phyloP scores from a whole-genome alignment of 23 tunicate genomes.

The Corella eumyota region DNA sequence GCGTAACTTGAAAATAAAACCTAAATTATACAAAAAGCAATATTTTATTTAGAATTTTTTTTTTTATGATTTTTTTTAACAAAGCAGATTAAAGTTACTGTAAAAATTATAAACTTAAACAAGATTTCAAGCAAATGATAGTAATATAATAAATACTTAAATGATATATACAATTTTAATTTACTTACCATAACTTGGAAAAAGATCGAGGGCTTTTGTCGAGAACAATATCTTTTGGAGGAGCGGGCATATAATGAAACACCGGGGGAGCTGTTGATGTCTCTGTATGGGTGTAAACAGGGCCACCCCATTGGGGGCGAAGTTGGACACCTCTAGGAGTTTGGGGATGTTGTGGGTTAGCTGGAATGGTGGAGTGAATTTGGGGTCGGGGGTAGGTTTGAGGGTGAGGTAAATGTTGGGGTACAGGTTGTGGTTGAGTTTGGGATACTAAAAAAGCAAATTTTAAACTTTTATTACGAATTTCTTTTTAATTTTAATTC shows the following conservation, averaged over 20 bases:
- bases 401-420: neutral
- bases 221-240: constrained; percentile 59
- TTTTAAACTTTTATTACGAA: no score
- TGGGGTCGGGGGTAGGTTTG: constrained; percentile 5
- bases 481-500: no score
- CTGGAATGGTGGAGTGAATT: neutral
- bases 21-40: no score
- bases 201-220: constrained; percentile 86
- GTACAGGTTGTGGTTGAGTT: constrained; percentile 7
- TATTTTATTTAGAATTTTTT: no score
- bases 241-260: constrained; percentile 95
- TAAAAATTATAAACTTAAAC: no score
- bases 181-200: constrained; percentile 76
- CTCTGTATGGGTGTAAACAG: constrained; percentile 84
- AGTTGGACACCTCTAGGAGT: neutral
- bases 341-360: neutral
- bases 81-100: no score
- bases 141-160: no score
- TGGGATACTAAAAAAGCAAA: no score
- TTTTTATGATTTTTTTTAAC: no score
- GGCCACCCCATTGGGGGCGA: constrained; percentile 45
- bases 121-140: no score
- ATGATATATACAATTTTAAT: no score
- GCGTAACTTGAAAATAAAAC: no score
- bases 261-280: constrained; percentile 60